phyloP scores from a whole-genome alignment of 2,797 vertebrate species.

The Dromococcyx pavoninus region DNA sequence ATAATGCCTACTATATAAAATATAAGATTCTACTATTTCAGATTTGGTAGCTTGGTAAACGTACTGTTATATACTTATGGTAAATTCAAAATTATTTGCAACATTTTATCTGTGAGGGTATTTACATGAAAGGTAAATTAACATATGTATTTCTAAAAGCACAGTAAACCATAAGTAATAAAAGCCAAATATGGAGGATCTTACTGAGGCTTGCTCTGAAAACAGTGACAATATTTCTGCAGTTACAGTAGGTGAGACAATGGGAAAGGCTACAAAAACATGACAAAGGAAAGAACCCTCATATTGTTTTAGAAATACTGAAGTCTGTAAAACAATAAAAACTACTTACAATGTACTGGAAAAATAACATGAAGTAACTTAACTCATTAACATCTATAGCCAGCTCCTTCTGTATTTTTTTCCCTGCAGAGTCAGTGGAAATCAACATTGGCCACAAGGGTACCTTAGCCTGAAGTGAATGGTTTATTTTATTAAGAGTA shows the following conservation, averaged over 20 bases:
- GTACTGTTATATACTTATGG: not conserved
- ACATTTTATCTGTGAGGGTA: not conserved
- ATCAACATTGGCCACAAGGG: not conserved
- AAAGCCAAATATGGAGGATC: not conserved
- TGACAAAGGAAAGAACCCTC: not conserved
- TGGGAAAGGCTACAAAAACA: not conserved
- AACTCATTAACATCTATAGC: not conserved
- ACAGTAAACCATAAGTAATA: not conserved
- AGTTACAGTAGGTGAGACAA: not conserved
- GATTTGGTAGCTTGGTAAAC: not conserved
- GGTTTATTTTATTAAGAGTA: not conserved
- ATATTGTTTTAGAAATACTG: not conserved
- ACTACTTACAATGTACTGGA: not conserved
- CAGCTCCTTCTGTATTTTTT: not conserved
- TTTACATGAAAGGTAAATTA: not conserved
- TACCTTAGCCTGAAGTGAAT: not conserved
- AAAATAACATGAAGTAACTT: not conserved
- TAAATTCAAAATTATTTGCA: not conserved
- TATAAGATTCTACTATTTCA: not conserved
- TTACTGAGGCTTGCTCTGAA: not conserved
- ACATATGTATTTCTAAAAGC: not conserved
- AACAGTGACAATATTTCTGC: not conserved
- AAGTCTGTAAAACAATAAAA: not conserved
- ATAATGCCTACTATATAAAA: not conserved
- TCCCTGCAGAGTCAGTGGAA: not conserved